phyloP scores from a whole-genome alignment of 2,113 vertebrate species.

The Scortum barcoo region DNA sequence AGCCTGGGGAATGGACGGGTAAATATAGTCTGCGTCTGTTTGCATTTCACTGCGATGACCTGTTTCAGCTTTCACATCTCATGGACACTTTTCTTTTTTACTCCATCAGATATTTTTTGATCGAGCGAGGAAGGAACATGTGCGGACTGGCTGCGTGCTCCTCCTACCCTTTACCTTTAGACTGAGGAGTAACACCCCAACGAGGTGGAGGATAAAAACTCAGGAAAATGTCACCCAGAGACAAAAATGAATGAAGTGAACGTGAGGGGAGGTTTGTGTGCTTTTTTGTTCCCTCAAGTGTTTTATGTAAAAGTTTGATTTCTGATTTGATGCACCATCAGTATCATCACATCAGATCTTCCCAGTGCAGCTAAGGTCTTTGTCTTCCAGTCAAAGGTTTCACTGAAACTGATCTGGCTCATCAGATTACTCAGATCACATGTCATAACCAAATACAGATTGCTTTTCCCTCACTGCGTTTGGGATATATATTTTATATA shows the following conservation, averaged over 20 bases:
- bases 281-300: not conserved
- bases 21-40: conserved; percentile 60
- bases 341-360: not conserved
- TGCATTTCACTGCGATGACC: conserved; percentile 15
- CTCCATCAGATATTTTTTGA: conserved; percentile 89
- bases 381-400: not conserved
- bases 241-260: not conserved
- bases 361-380: not conserved
- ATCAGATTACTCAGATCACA: not conserved
- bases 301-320: conserved; percentile 7
- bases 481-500: not conserved
- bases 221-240: not conserved
- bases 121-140: conserved; percentile 91
- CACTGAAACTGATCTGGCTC: not conserved
- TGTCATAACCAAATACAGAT: not conserved
- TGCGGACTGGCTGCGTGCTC: conserved; percentile 91
- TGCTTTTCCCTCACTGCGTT: not conserved
- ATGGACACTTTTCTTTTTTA: conserved; percentile 25
- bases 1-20: conserved; percentile 89
- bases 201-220: not conserved
- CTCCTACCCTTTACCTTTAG: conserved; percentile 86
- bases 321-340: not conserved
- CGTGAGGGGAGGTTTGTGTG: not conserved
- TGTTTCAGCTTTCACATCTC: not conserved
- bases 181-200: conserved; percentile 70